These are phyloP conservation scores for Homarus americanus DNA, from an alignment of 1,140 invertebrate genomes.

Conservation along the genomic window DNA sequence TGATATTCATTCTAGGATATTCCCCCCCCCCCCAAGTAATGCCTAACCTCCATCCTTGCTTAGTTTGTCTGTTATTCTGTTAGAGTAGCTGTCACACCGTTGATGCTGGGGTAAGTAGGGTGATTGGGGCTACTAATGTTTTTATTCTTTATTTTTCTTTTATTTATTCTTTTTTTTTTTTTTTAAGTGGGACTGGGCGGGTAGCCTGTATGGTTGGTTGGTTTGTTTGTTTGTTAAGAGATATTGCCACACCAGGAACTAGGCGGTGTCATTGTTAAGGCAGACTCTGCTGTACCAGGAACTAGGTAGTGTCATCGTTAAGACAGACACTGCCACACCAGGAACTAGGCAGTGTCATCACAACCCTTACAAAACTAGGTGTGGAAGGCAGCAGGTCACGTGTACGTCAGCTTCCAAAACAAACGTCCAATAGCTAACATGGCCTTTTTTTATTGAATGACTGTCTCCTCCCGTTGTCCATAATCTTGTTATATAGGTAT, in stretches of 20 bases:
- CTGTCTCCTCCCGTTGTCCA: constrained; percentile 35
- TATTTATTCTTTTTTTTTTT: too few relatives aligned
- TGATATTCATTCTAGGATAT: constrained; percentile 68
- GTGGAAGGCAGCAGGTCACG: constrained; percentile 54
- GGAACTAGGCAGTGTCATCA: constrained; percentile 19
- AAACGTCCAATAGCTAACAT: constrained; percentile 60
- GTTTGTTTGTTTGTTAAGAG: constrained; percentile 5
- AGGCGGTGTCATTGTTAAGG: constrained; percentile 21
- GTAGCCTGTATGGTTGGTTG: constrained; percentile 25
- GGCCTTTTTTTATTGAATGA: constrained; percentile 43
- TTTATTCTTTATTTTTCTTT: too few relatives aligned
- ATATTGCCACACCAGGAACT: constrained; percentile 14
- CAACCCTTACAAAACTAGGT: background rate
- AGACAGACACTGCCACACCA: background rate
- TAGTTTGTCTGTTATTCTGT: constrained; percentile 62
- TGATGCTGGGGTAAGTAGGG: constrained; percentile 67
- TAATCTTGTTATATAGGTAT: constrained; percentile 59
- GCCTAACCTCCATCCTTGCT: constrained; percentile 69
- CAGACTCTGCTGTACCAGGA: background rate
- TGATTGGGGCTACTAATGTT: constrained; percentile 71
- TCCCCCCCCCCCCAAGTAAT: constrained; percentile 67
- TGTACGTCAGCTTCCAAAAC: constrained; percentile 27
- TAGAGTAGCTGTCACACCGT: constrained; percentile 68
- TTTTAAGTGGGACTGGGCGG: constrained; percentile 52
- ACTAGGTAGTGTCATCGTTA: too few relatives aligned